Evolutionary conservation across 37 sponge, comb jelly and placozoan genomes (phyloP).

Genomic region (Spongilla lacustris): DNA sequence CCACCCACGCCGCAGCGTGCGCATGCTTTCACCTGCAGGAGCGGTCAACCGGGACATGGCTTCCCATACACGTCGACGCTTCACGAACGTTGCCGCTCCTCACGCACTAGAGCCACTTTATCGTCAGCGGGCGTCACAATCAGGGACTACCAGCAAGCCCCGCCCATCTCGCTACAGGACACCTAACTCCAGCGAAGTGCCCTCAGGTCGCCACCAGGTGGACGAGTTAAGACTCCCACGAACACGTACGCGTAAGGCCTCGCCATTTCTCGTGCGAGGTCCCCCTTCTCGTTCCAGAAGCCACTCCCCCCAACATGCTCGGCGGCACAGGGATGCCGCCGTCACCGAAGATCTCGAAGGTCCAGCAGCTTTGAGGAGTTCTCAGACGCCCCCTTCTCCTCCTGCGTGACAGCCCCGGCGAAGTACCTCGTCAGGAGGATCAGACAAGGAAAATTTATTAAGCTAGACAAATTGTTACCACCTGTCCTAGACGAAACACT

Average conservation of each 20-base stretch:
- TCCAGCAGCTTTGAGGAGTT: neutral
- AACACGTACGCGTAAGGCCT: neutral
- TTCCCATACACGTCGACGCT: neutral
- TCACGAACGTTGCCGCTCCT: neutral
- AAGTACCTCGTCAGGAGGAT: neutral
- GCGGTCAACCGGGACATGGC: neutral
- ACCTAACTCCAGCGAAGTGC: neutral
- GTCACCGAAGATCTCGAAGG: neutral
- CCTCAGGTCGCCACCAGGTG: neutral
- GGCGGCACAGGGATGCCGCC: neutral
- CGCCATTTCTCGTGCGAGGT: neutral
- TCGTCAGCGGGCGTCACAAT: neutral
- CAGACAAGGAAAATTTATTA: conserved; percentile 23
- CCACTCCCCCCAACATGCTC: neutral
- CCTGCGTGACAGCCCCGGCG: conserved; percentile 29
- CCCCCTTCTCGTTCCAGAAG: conserved; percentile 1
- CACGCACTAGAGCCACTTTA: neutral
- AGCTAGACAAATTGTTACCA: conserved; percentile 16
- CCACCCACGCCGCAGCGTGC: neutral
- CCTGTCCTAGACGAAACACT: neutral
- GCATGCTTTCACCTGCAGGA: neutral
- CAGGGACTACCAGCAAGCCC: neutral
- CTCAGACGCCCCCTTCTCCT: conserved; percentile 4
- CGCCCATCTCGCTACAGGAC: neutral
- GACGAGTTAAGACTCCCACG: neutral